phyloP scores from a whole-genome alignment of 1,140 invertebrate genomes.

The Penaeus vannamei region DNA sequence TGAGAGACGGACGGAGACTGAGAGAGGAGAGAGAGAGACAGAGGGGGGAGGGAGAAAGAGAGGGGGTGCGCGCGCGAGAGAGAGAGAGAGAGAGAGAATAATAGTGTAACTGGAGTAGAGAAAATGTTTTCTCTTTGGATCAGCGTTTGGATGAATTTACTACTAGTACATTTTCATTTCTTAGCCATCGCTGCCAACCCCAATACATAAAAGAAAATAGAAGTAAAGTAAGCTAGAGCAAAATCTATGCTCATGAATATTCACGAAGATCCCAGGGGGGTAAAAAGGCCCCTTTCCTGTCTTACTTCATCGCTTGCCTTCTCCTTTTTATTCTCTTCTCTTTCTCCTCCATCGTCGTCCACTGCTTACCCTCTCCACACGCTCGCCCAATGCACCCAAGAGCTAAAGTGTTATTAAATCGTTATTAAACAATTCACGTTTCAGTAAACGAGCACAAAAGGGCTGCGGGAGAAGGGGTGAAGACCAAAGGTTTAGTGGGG shows the following conservation, averaged over 20 bases:
- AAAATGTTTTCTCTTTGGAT: background rate
- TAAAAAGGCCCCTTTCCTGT: background rate
- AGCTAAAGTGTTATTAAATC: background rate
- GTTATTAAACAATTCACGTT: background rate
- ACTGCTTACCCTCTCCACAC: background rate
- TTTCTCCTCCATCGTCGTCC: background rate
- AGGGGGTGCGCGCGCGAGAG: background rate
- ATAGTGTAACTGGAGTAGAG: background rate
- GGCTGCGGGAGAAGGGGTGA: too few species aligned
- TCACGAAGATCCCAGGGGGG: too few species aligned
- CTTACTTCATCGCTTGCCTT: background rate
- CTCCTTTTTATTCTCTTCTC: constrained; percentile 3
- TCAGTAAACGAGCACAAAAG: background rate
- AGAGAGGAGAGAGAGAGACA: constrained; percentile 29
- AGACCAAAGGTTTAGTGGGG: background rate
- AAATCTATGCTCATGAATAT: too few species aligned
- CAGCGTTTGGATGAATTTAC: background rate
- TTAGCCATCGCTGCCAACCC: background rate
- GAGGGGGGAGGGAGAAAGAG: constrained; percentile 31
- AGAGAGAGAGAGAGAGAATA: constrained; percentile 37
- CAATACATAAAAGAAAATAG: background rate
- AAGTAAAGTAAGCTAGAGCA: too few species aligned
- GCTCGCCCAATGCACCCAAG: background rate
- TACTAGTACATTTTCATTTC: background rate
- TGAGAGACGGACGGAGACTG: background rate